Evolutionary conservation across 2,888 invertebrate genomes (phyloP), one percentile per base, ranked within the genome.

Genomic region (Globia sparganii): DNA sequence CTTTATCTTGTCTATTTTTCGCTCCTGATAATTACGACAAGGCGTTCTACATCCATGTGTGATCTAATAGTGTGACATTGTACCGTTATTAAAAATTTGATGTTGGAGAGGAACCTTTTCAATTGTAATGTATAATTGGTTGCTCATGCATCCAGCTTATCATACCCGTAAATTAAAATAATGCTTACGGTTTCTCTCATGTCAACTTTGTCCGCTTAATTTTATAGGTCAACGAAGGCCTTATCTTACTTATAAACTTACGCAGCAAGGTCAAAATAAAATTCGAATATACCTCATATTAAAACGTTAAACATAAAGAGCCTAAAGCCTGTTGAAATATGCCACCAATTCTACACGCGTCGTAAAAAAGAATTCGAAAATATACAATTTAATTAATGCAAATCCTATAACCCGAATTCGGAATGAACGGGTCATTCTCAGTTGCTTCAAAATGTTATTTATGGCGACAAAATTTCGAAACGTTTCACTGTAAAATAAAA

Each of bases 321-420:
- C 18, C 34, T 18, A 69, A 77, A 68, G 40, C 67, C 18, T 43
- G 4, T 8, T 69, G 21, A 78, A 78, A 82, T 81, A 69, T 77
- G 68, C 49, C 37, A 62, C n/a, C 82, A 62, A 64, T 80, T 79
- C 75, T 68, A 64, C 58, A 53, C 49, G 40, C 64, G 43, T 68
- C 68, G 58, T 78, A 70, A 73, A 71, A 72, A 56, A 13, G 69
- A 70, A 72, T 73, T 68, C 46, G 65, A 49, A 68, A 71, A 84
- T 68, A 76, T n/a, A n/a, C n/a, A 67, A 76, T 71, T 80, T 76
- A 80, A 84, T 77, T 59, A 77, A 83, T 83, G 80, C 73, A 83
- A 83, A 83, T 83, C 80, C 77, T 73, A 72, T 66, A 78, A 65
- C 74, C 68, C 67, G 77, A 75, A 83, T 80, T 81, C 40, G 58